Conservation (phyloP, 2,797 vertebrate species). For the Poeciliopsis infans region DNA sequence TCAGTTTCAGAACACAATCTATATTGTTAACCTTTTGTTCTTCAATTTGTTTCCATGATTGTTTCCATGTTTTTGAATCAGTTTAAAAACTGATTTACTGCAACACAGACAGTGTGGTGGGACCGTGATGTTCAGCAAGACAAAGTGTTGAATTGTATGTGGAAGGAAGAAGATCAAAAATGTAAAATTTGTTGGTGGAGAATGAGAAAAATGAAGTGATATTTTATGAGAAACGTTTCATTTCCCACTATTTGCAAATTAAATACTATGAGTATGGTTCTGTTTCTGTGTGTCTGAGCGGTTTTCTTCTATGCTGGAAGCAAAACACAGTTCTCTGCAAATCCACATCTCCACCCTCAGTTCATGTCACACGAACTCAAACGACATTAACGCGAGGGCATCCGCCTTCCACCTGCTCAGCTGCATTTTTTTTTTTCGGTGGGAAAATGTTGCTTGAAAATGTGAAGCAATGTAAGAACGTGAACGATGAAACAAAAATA, state of each 20-base stretch:
- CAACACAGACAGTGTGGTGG: background rate
- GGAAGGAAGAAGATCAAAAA: background rate
- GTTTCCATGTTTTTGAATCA: no score
- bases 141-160: background rate
- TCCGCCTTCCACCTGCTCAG: no score
- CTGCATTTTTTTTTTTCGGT: background rate
- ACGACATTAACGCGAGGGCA: background rate
- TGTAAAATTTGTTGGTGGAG: background rate
- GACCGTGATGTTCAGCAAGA: slow-evolving; percentile 2
- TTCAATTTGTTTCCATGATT: background rate
- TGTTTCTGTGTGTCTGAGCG: background rate
- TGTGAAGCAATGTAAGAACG: background rate
- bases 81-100: background rate
- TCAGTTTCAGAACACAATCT: background rate
- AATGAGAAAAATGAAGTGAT: background rate
- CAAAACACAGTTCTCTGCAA: background rate
- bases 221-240: background rate
- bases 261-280: background rate
- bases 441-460: background rate
- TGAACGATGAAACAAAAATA: background rate
- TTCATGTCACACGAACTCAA: background rate
- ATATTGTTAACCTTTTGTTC: background rate
- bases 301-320: background rate
- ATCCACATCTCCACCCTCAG: background rate
- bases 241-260: background rate